Evolutionary conservation across 1,140 invertebrate species (phyloP).

Genomic region (Drosophila nikananu): DNA sequence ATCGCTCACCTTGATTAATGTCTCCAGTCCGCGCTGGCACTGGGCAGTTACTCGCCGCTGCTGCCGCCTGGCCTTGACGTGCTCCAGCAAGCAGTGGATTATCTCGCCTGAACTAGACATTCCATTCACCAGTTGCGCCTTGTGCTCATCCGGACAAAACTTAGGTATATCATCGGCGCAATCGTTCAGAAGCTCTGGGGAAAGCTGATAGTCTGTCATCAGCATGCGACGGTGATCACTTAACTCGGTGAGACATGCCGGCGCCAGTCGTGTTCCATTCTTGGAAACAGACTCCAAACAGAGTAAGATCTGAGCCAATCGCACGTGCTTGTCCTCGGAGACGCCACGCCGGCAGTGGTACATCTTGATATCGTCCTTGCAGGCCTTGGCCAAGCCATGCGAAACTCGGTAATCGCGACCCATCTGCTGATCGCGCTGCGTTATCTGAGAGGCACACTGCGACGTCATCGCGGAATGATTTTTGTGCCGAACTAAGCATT

Average conservation of each 20-base stretch:
- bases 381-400: constrained; percentile 94
- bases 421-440: constrained; percentile 94
- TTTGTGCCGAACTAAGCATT: constrained; percentile 96
- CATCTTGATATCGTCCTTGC: constrained; percentile 95
- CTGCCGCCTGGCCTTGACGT: constrained; percentile 89
- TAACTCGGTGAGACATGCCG: constrained; percentile 94
- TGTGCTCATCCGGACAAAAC: constrained; percentile 90
- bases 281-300: constrained; percentile 95
- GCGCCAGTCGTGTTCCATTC: constrained; percentile 90
- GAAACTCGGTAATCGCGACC: constrained; percentile 96
- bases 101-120: constrained; percentile 89
- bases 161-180: constrained; percentile 94
- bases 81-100: constrained; percentile 98
- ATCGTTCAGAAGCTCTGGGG: constrained; percentile 92
- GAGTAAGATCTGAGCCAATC: constrained; percentile 95
- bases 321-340: constrained; percentile 92
- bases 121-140: constrained; percentile 82
- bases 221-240: constrained; percentile 95
- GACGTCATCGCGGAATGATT: constrained; percentile 89
- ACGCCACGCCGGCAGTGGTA: constrained; percentile 91
- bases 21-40: constrained; percentile 91
- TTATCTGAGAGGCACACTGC: constrained; percentile 94
- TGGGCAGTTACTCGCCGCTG: constrained; percentile 88
- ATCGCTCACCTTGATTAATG: constrained; percentile 92
- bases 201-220: constrained; percentile 94